Conservation (phyloP, 2,888 invertebrate species). For the Callyntrura guangdongensis region DNA sequence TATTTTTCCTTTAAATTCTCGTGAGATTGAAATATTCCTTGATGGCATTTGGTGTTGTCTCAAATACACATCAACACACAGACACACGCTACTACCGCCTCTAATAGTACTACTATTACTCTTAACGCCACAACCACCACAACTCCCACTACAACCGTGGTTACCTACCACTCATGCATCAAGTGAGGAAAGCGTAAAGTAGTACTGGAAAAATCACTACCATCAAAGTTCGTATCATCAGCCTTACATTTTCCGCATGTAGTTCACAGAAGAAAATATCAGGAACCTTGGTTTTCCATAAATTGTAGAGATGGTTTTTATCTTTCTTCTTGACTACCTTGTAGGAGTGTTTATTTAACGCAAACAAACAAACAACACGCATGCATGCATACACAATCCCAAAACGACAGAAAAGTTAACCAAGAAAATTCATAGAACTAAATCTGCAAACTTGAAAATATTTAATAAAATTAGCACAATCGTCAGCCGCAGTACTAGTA, state of each 20-base stretch:
- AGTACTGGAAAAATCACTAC: slow-evolving; percentile 49
- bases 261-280: background rate
- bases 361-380: background rate
- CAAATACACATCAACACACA: background rate
- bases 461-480: too few species aligned
- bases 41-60: slow-evolving; percentile 43
- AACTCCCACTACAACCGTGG: background rate
- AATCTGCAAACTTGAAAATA: too few species aligned
- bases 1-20: slow-evolving; percentile 37
- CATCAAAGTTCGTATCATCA: slow-evolving; percentile 41
- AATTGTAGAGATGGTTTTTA: too few species aligned
- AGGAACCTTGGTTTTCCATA: too few species aligned
- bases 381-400: background rate
- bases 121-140: background rate
- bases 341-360: background rate
- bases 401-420: slow-evolving; percentile 1
- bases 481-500: too few species aligned
- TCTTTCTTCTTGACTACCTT: slow-evolving; percentile 8
- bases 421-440: too few species aligned
- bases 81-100: background rate
- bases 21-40: slow-evolving; percentile 60
- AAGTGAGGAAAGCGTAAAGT: slow-evolving; percentile 29
- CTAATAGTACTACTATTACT: background rate
- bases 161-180: slow-evolving; percentile 12
- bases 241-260: slow-evolving; percentile 15